Base-by-base conservation (phyloP, 2,113 vertebrate genomes). In the Sphaerodactylus townsendi region DNA sequence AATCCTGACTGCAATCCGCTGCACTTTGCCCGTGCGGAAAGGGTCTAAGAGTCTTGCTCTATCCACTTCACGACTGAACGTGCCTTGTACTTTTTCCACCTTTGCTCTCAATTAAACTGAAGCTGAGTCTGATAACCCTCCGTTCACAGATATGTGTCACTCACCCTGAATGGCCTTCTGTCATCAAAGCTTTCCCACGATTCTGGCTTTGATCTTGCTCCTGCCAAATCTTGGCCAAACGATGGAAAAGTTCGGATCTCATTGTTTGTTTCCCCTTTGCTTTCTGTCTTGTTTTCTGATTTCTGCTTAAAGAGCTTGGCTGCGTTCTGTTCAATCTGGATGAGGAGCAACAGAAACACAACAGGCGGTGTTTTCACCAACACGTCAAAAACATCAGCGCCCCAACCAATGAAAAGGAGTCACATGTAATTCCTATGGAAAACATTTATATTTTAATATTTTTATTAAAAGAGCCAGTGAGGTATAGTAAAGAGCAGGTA, bases 281-380 rank as follows among this genome's bases (percentile, higher is more conserved):
- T 14, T 3, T 56, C 56, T 1, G 30, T 64, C 41, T 28, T 83
- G 69, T 56, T 68, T 73, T 71, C 87, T 35, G 35, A 28, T 1
- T 76, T 89, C 79, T 86, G 50, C 75, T 82, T 88, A 62, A 91
- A 85, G 30, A 81, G 14, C 33, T 59, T 35, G 44, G 77, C 88
- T 74, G 85, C 76, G 72, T 87, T 39, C 4, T 91, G 87, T 84
- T 92, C 82, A 0, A 90, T 84, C 93, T 95, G 89, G 62, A 83
- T 71, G 35, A 30, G 7, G 68, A 88, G 25, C 46, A 39, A 53
- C 76, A 64, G 0, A 0, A 35, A 15, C 0, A 66, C 11, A 75
- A 15, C 21, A 10, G 21, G 6, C 44, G 48, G 0, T 0, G 0
- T 0, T 53, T 41, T 35, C 25, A 30, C 56, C 0, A 64, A 3